Evolutionary conservation across 2,113 vertebrate genomes (phyloP).

Genomic region (Mesitornis unicolor): DNA sequence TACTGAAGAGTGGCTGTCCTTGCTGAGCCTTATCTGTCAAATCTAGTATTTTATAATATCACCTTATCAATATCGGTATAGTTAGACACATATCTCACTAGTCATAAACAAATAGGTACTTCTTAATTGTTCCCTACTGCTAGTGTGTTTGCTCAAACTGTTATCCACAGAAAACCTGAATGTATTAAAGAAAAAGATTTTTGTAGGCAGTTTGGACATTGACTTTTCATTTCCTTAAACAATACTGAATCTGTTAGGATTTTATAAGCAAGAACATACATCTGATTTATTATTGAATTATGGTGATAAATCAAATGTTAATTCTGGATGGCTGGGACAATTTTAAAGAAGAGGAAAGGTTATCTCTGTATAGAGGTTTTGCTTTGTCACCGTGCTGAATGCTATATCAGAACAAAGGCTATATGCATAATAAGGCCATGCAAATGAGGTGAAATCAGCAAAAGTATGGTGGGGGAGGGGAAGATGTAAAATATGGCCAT

Average conservation of each 20-base stretch:
- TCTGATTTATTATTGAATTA: constrained; percentile 13
- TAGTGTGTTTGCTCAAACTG: background rate
- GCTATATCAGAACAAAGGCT: constrained; percentile 81
- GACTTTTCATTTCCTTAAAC: constrained; percentile 2
- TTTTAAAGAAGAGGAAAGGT: constrained; percentile 9
- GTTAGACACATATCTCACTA: background rate
- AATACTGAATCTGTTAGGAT: constrained; percentile 3
- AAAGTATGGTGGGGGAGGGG: constrained; percentile 73
- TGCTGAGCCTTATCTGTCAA: background rate
- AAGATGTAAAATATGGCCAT: constrained; percentile 64
- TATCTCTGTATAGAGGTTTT: constrained; percentile 53
- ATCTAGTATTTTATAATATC: background rate
- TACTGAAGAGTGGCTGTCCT: background rate
- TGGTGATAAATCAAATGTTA: constrained; percentile 9
- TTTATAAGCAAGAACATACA: background rate
- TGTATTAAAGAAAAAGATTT: background rate
- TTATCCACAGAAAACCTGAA: background rate
- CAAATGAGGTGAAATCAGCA: constrained; percentile 88
- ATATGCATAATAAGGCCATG: constrained; percentile 81
- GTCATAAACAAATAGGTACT: background rate
- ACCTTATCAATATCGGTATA: background rate
- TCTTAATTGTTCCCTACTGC: background rate
- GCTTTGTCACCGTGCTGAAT: constrained; percentile 74
- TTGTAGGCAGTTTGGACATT: background rate
- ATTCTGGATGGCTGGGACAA: background rate